Conservation (phyloP, 2,797 vertebrate genomes). For the Sebastes trivittatus region DNA sequence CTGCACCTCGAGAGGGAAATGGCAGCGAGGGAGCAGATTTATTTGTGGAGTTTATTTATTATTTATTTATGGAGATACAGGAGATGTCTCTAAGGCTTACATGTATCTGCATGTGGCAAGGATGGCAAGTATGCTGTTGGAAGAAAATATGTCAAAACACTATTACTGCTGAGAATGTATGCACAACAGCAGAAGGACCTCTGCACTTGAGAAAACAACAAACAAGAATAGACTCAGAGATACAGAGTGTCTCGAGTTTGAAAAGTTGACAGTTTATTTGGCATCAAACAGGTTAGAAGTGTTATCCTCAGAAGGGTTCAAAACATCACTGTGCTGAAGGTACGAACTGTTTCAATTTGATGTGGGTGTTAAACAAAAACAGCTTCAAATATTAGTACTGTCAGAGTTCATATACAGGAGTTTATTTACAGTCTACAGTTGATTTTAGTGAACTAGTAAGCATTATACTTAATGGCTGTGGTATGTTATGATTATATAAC, state of each 20-base stretch:
- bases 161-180: not conserved
- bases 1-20: conserved; percentile 3
- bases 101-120: not conserved
- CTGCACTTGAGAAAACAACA: not conserved
- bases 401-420: not conserved
- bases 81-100: conserved; percentile 7
- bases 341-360: not conserved
- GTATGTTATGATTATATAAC: not conserved
- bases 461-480: not conserved
- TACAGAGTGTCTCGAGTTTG: not conserved
- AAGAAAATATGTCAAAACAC: conserved; percentile 12
- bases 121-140: not conserved
- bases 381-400: not conserved
- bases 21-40: conserved; percentile 11
- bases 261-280: not conserved
- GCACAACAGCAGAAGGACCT: not conserved
- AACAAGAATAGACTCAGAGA: not conserved
- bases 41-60: conserved; percentile 11
- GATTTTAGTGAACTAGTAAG: not conserved
- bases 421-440: not conserved
- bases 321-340: not conserved
- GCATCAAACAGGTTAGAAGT: not conserved
- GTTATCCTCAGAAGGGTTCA: not conserved
- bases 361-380: not conserved
- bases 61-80: not conserved